Evolutionary conservation across 2,888 invertebrate genomes (phyloP).

Genomic region (Salticus scenicus): DNA sequence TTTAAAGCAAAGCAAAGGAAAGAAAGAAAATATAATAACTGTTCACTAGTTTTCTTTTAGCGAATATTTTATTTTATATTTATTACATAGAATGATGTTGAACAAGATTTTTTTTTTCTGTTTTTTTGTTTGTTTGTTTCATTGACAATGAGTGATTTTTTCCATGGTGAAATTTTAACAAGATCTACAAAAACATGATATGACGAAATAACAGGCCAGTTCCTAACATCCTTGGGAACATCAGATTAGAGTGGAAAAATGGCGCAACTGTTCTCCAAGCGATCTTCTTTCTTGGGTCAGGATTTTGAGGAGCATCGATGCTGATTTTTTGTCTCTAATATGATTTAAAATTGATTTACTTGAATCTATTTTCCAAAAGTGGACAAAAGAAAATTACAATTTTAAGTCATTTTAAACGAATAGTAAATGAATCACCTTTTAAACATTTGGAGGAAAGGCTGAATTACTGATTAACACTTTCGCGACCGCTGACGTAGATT

Average conservation of each 20-base stretch:
- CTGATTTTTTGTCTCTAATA: no score
- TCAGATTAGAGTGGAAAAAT: constrained; percentile 32
- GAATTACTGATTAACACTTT: no score
- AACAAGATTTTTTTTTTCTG: constrained; percentile 51
- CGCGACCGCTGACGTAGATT: no score
- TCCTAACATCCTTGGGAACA: constrained; percentile 30
- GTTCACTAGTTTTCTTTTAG: constrained; percentile 26
- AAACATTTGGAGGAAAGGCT: no score
- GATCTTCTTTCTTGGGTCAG: background rate
- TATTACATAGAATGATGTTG: constrained; percentile 65
- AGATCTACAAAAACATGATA: constrained; percentile 69
- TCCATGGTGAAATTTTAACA: constrained; percentile 61
- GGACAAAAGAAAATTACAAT: background rate
- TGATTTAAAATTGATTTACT: no score
- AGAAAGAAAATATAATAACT: no score
- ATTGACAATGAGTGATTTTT: constrained; percentile 64
- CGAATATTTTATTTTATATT: constrained; percentile 67
- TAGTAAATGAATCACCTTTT: background rate
- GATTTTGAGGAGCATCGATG: background rate
- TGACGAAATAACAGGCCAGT: constrained; percentile 63
- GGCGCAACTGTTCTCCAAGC: background rate
- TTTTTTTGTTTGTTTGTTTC: constrained; percentile 41
- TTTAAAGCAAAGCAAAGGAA: no score
- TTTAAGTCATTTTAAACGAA: background rate
- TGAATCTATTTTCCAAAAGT: no score